Conservation (phyloP, 2,113 vertebrate genomes). For the Pavo muticus region DNA sequence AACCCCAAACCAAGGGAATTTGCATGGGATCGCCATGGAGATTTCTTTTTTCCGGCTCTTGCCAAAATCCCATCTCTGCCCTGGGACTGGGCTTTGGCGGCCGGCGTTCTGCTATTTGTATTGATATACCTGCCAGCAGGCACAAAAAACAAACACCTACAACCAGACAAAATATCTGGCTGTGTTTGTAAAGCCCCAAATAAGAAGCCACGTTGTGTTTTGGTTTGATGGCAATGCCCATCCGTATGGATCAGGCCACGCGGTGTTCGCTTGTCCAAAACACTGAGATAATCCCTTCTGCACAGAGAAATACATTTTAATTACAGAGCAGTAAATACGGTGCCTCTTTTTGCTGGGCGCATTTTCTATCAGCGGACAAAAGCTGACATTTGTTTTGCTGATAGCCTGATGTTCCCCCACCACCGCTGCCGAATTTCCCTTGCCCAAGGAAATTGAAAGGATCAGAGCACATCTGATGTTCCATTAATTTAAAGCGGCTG, state of each 20-base stretch:
- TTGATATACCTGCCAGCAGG: neutral
- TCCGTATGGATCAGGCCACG: neutral
- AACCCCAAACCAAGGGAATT: neutral
- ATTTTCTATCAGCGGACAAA: slow-evolving; percentile 62
- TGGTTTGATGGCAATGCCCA: neutral
- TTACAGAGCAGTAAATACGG: slow-evolving; percentile 25
- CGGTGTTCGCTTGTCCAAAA: neutral
- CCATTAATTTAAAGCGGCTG: slow-evolving; percentile 72
- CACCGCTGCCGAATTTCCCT: slow-evolving; percentile 52
- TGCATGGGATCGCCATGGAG: neutral
- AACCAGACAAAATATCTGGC: neutral
- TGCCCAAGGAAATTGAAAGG: slow-evolving; percentile 69
- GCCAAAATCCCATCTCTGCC: neutral
- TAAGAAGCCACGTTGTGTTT: neutral
- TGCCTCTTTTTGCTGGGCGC: neutral
- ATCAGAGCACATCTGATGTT: slow-evolving; percentile 72
- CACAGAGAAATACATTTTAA: slow-evolving; percentile 38
- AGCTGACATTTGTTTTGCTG: slow-evolving; percentile 59
- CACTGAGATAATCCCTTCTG: slow-evolving; percentile 18
- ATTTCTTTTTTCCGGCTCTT: neutral
- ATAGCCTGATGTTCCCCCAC: slow-evolving; percentile 51
- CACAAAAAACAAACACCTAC: neutral
- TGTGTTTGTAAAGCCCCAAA: neutral
- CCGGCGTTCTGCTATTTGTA: neutral
- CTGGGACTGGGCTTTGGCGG: neutral